These are phyloP conservation scores for Heteromyza rotundicornis DNA, from an alignment of 2,888 invertebrate species.

Conservation along the genomic window DNA sequence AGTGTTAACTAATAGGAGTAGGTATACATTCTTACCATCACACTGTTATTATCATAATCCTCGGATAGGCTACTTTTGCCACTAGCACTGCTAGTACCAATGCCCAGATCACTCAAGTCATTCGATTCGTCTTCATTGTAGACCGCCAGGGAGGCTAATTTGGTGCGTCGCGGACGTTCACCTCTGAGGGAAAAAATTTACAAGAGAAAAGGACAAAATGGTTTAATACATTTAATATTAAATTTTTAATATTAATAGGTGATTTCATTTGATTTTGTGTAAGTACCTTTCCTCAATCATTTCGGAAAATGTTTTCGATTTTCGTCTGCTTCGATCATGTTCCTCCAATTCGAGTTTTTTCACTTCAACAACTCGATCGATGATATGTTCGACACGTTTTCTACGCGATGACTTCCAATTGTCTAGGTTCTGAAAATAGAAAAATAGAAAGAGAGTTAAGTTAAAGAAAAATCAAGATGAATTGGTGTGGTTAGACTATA, in stretches of 20 bases:
- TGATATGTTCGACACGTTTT: slow-evolving; percentile 90
- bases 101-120: slow-evolving; percentile 84
- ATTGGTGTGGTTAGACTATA: too few species aligned
- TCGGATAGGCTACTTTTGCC: slow-evolving; percentile 71
- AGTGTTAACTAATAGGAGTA: too few species aligned
- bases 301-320: slow-evolving; percentile 92
- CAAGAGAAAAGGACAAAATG: neutral
- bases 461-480: too few species aligned
- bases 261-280: neutral
- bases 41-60: slow-evolving; percentile 71
- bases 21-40: slow-evolving; percentile 64
- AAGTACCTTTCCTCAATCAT: slow-evolving; percentile 87
- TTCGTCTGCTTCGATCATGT: slow-evolving; percentile 73
- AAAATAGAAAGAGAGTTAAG: too few species aligned
- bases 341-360: slow-evolving; percentile 85
- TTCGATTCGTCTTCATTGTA: slow-evolving; percentile 84
- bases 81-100: slow-evolving; percentile 70
- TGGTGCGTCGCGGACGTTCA: slow-evolving; percentile 61
- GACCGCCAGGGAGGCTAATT: slow-evolving; percentile 70
- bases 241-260: neutral
- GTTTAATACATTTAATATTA: too few species aligned
- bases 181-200: neutral
- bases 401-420: slow-evolving; percentile 93
- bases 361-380: slow-evolving; percentile 87
- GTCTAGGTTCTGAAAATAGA: slow-evolving; percentile 89